Base-by-base conservation (phyloP, 2,888 invertebrate species). In the Argyra leucocephala region DNA sequence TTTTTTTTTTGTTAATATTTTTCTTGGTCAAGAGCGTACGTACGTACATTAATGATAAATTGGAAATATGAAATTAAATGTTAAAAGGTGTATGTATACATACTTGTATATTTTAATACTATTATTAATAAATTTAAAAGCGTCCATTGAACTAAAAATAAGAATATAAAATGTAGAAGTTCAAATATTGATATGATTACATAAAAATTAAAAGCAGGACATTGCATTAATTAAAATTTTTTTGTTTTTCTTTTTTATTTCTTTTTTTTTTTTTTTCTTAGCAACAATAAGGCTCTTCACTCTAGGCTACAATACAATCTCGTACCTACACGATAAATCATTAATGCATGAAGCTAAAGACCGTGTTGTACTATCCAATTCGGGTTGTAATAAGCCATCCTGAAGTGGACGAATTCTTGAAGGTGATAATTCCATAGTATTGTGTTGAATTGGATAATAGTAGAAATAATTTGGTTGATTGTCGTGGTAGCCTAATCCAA, bases 281-380 rank as follows among this genome's bases (percentile, higher is more conserved):
- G 12, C 23, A 31, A 57, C n/a, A 63, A 48, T 3, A 48, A 48
- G 15, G 48, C 48, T 37, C 12, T 37, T 37, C 48, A 48, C 2
- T 12, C 15, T 15, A 18, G 48, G 15, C 48, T 48, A 48, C 7
- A 7, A 61, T n/a, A 36, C 9, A 58, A 18, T 22, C 12, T 60
- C 57, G 57, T 64, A 24, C 66, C 63, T 60, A 60, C 31, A 64
- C 31, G 64, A 59, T 26, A 59, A 18, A 22, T 64, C 21, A 68
- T 74, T 74, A 31, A 24, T 26, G 31, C 24, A 61, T 6, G 48
- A 48, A 9, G 48, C 12, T 12, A 48, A 15, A 48, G 48, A 48
- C 12, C 18, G 48, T 48, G 48, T 48, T 48, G 48, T 48, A 15
- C 9, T 48, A 48, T 48, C 48, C 15, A 48, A 12, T 48, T 48